These are phyloP conservation scores for Heterotis niloticus DNA, from an alignment of 2,113 vertebrate species.

Conservation along the genomic window DNA sequence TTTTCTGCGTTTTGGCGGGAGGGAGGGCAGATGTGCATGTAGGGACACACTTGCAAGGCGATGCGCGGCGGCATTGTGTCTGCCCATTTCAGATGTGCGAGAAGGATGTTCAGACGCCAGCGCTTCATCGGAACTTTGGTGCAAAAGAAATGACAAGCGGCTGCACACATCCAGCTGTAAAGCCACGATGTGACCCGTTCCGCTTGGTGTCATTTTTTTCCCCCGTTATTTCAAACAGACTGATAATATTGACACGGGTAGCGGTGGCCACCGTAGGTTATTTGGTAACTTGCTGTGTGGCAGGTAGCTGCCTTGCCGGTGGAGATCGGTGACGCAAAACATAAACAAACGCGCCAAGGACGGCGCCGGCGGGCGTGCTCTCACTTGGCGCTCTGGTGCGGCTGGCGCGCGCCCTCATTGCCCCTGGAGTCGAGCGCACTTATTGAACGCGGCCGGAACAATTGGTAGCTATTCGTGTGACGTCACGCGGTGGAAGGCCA, in stretches of 20 bases:
- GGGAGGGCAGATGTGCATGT: slow-evolving; percentile 41
- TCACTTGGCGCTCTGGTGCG: background rate
- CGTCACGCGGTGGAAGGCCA: background rate
- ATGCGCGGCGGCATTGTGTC: slow-evolving; percentile 38
- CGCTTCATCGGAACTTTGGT: background rate
- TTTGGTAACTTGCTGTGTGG: background rate
- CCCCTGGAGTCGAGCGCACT: too few species aligned
- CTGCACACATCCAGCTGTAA: too few species aligned
- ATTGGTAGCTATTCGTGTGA: background rate
- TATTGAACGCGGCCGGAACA: background rate
- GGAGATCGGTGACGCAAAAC: slow-evolving; percentile 50
- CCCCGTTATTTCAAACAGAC: too few species aligned
- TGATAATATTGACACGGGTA: too few species aligned
- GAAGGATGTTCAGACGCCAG: background rate
- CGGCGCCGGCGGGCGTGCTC: background rate
- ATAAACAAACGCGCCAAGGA: slow-evolving; percentile 45
- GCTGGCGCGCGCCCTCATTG: too few species aligned
- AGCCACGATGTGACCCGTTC: too few species aligned
- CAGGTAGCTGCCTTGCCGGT: background rate
- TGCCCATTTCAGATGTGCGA: background rate
- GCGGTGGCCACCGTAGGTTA: too few species aligned
- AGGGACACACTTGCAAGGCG: slow-evolving; percentile 38
- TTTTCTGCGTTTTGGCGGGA: slow-evolving; percentile 28
- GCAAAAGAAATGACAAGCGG: too few species aligned
- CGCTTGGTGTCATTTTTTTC: too few species aligned